Conservation (phyloP, 1,140 invertebrate species). For the Penaeus chinensis region DNA sequence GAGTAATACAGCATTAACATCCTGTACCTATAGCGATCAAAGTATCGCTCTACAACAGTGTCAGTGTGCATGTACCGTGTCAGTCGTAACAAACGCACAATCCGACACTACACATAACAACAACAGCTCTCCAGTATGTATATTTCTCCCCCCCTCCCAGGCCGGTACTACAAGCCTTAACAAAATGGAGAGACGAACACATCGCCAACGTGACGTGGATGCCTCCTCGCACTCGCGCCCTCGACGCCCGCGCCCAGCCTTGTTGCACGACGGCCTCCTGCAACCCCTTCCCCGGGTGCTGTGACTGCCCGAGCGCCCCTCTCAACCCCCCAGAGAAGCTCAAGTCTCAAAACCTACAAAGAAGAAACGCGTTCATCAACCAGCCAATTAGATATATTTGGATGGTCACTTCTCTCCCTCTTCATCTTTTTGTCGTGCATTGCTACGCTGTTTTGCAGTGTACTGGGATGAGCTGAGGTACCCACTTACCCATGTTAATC, state of each 20-base stretch:
- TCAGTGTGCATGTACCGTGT: too few relatives aligned
- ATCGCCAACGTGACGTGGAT: conserved; percentile 45
- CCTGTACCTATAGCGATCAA: too few relatives aligned
- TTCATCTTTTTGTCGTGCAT: too few relatives aligned
- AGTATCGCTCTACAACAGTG: too few relatives aligned
- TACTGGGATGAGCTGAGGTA: too few relatives aligned
- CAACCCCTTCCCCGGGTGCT: conserved; percentile 45
- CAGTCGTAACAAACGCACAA: background rate
- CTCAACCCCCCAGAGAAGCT: too few relatives aligned
- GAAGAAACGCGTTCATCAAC: too few relatives aligned
- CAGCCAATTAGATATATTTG: too few relatives aligned
- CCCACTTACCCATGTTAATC: too few relatives aligned
- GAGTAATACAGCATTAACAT: background rate
- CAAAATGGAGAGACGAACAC: conserved; percentile 35
- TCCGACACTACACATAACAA: background rate
- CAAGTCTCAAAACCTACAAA: too few relatives aligned
- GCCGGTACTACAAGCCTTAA: conserved; percentile 12
- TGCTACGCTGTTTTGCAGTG: too few relatives aligned
- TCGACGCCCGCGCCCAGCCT: conserved; percentile 23
- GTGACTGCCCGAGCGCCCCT: conserved; percentile 30
- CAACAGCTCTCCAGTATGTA: background rate
- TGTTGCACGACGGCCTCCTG: conserved; percentile 38
- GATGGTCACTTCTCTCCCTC: too few relatives aligned
- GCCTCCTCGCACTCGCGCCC: background rate
- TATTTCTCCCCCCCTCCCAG: background rate